Percentiles rank a stretch among this genome's conserved stretches.
phyloP scores from a whole-genome alignment of 2,797 vertebrate genomes.

The Hapalemur alaotrensis region DNA sequence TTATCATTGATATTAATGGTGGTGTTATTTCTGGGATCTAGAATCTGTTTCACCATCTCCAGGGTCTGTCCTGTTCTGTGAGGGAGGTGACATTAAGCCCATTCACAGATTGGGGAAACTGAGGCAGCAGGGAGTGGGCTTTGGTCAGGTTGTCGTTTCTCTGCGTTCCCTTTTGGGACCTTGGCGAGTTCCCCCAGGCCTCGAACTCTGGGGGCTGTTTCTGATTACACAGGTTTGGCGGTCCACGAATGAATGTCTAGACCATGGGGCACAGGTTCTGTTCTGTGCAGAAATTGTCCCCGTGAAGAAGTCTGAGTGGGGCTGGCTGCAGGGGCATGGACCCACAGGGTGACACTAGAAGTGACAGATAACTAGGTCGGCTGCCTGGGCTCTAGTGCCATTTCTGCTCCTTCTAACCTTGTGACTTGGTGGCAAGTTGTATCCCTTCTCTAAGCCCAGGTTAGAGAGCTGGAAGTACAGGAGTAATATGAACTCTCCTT shows the following conservation, averaged over 20 bases:
- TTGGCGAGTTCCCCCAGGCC: background rate
- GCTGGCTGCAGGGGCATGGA: background rate
- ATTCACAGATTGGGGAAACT: background rate
- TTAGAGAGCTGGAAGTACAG: background rate
- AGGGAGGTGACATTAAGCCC: background rate
- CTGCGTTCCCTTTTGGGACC: background rate
- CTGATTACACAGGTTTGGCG: background rate
- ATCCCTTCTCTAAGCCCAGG: background rate
- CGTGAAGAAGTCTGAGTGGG: rapidly evolving
- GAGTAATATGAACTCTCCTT: background rate
- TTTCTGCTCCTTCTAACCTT: background rate
- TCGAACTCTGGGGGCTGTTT: background rate
- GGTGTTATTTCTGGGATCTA: background rate
- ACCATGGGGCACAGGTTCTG: rapidly evolving
- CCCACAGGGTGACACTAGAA: background rate
- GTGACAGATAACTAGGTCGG: background rate
- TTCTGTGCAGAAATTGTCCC: background rate
- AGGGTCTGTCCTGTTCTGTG: background rate
- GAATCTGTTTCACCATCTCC: background rate
- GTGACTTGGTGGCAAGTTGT: background rate
- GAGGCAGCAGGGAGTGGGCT: background rate
- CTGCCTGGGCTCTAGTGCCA: background rate
- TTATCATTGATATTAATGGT: background rate
- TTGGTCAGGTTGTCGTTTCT: background rate
- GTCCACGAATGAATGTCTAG: background rate